Percentiles rank a stretch among this genome's conserved stretches.
Evolutionary conservation across 2,888 invertebrate genomes (phyloP).

Genomic region (Parasteatoda lunata): DNA sequence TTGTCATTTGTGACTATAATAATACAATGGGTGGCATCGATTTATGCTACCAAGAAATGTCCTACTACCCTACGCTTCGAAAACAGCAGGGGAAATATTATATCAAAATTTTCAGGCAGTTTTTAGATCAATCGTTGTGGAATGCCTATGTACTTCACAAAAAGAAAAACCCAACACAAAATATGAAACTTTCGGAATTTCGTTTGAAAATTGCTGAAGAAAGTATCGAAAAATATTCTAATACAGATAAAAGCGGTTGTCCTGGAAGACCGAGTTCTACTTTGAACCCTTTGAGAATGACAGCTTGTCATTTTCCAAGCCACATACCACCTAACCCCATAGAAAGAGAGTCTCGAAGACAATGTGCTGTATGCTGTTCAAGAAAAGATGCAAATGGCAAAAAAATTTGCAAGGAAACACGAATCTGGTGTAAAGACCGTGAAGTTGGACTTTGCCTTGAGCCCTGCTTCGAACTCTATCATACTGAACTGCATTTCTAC

Average conservation of each 20-base stretch:
- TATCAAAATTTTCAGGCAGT: slow-evolving; percentile 29
- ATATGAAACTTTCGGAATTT: too few relatives aligned
- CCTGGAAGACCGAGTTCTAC: slow-evolving; percentile 2
- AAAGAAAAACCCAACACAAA: slow-evolving; percentile 25
- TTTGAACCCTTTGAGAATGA: slow-evolving; percentile 3
- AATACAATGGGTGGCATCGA: too few relatives aligned
- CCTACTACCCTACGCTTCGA: slow-evolving; percentile 38
- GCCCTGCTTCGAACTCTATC: background rate
- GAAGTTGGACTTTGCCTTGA: background rate
- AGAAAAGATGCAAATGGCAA: background rate
- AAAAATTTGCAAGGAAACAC: background rate
- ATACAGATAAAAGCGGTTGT: background rate
- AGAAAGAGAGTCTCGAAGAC: background rate
- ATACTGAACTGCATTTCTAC: background rate
- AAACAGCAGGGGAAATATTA: slow-evolving; percentile 49
- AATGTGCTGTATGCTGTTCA: background rate
- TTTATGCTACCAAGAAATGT: slow-evolving; percentile 7
- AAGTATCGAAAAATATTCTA: background rate
- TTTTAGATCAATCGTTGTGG: slow-evolving; percentile 47
- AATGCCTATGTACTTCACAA: slow-evolving; percentile 33
- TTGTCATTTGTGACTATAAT: too few relatives aligned
- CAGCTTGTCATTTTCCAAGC: slow-evolving; percentile 10
- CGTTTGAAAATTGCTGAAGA: background rate
- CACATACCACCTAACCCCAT: background rate
- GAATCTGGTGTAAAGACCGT: background rate